Base-by-base conservation (phyloP, 2,113 vertebrate genomes). In the Pyrgilauda ruficollis region DNA sequence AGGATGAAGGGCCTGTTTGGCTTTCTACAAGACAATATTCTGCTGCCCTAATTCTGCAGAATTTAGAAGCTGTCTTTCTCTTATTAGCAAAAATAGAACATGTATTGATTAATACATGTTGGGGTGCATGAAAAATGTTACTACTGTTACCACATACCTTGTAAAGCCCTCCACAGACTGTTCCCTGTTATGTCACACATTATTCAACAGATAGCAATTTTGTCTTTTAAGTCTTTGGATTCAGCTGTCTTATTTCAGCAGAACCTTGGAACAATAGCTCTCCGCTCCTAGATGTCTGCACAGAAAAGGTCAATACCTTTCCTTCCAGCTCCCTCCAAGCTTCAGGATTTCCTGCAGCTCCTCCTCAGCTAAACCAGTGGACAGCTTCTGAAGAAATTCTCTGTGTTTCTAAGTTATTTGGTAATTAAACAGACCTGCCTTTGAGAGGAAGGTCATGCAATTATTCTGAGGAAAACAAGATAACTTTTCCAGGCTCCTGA, bases 391-490 rank as follows among this genome's bases (percentile, higher is more conserved):
- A 47, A 73, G 58, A 17, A 7, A 21, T 46, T 16, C 41, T 30
- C 26, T 14, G 8, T 41, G 33, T 84, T 84, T 84, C 39, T 41
- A 55, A 23, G 44, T 79, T 62, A 41, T 55, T 30, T 50, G 28
- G 53, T 61, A 96, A 79, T 59, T 78, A 93, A 92, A 62, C 53
- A 93, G 58, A 70, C 14, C 46, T 68, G 43, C 44, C 30, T 89
- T 90, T 46, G 31, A 95, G 47, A 86, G 24, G 53, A 61, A 84
- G 70, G 62, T 79, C 53, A 82, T 1, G 1, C 37, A 89, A 72
- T 79, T 87, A 89, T 61, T 91, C 58, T 43, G 83, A 90, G 46
- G 83, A 56, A 89, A 92, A 92, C 35, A 89, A 81, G 61, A 62
- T 28, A 88, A 68, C 41, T 75, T 93, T 59, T 90, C 44, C 62